Conservation (phyloP, 2,888 invertebrate species). For the Escarpia spicata region DNA sequence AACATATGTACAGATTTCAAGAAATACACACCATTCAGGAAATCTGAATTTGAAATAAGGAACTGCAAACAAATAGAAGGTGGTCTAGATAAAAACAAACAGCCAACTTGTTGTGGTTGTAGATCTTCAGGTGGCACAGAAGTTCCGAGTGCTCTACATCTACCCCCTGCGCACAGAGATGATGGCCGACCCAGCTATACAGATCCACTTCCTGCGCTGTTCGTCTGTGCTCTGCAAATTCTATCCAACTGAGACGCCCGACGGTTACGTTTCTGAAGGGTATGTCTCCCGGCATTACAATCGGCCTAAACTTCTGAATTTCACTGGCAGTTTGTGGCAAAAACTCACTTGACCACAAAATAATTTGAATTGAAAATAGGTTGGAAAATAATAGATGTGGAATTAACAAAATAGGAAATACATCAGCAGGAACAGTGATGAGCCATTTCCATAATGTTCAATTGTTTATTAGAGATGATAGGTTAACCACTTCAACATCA, state of each 20-base stretch:
- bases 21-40: no score
- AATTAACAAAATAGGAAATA: no score
- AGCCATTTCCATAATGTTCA: no score
- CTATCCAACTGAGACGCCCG: background rate
- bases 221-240: background rate
- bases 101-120: background rate
- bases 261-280: background rate
- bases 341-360: no score
- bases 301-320: background rate
- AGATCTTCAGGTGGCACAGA: background rate
- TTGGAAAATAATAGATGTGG: no score
- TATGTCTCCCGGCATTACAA: background rate
- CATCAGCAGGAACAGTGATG: no score
- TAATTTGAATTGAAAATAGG: no score
- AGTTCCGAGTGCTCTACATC: background rate
- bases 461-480: no score
- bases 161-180: background rate
- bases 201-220: slow-evolving; percentile 2
- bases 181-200: background rate
- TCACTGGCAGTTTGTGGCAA: background rate
- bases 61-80: no score
- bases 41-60: background rate
- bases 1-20: no score
- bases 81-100: background rate
- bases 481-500: no score